Conservation (phyloP, 2,888 invertebrate genomes). For the Drosophila emarginata region DNA sequence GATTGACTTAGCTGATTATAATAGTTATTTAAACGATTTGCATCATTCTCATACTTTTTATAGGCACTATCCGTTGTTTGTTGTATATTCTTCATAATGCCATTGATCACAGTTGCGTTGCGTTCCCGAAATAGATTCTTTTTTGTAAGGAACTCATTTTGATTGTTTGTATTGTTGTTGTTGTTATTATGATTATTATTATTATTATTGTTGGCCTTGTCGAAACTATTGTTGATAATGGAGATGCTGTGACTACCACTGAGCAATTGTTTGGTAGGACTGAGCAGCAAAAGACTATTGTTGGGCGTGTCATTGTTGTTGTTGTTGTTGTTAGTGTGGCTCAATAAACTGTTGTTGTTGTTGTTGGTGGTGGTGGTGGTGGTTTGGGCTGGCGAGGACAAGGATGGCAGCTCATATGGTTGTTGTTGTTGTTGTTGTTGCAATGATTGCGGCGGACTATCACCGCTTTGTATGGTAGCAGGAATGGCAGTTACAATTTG, state of each 20-base stretch:
- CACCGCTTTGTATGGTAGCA: slow-evolving; percentile 80
- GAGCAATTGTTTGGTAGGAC: slow-evolving; percentile 74
- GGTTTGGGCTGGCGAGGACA: neutral
- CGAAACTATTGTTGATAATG: slow-evolving; percentile 78
- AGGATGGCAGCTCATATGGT: slow-evolving; percentile 3
- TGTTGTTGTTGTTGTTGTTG: slow-evolving; percentile 58
- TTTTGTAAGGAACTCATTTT: slow-evolving; percentile 80
- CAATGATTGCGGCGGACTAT: slow-evolving; percentile 80
- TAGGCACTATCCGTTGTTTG: slow-evolving; percentile 68
- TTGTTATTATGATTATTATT: slow-evolving; percentile 67
- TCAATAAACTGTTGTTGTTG: neutral
- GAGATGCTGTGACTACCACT: slow-evolving; percentile 77
- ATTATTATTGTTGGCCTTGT: slow-evolving; percentile 64
- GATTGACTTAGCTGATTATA: slow-evolving; percentile 80
- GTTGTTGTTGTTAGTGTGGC: slow-evolving; percentile 38
- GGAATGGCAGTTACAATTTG: slow-evolving; percentile 82
- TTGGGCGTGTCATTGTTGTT: slow-evolving; percentile 61
- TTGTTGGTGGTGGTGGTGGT: neutral
- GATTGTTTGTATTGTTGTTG: slow-evolving; percentile 58
- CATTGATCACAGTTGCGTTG: slow-evolving; percentile 80
- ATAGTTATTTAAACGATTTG: slow-evolving; percentile 81
- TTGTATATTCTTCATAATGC: slow-evolving; percentile 81
- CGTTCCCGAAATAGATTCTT: slow-evolving; percentile 80
- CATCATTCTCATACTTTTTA: slow-evolving; percentile 81
- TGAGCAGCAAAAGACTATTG: slow-evolving; percentile 71